Conservation (phyloP, 2,797 vertebrate species). For the Hydrocynus forskahlii region DNA sequence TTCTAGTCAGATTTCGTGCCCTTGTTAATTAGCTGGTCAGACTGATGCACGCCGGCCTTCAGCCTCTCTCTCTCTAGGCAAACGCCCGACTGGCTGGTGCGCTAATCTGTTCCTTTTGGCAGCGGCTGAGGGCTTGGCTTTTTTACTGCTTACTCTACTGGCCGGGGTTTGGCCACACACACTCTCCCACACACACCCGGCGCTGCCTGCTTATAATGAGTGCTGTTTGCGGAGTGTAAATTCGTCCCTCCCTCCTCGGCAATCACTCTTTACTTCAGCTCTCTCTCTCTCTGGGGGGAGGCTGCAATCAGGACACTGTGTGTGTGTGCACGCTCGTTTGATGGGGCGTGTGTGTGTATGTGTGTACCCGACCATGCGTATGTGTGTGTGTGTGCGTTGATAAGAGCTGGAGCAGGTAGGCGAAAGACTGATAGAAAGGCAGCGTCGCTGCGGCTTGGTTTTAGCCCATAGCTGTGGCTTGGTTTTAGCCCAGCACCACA, state of each 20-base stretch:
- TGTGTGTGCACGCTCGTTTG: background rate
- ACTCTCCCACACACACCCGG: slow-evolving; percentile 21
- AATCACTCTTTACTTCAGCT: slow-evolving; percentile 60
- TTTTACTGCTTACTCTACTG: slow-evolving; percentile 52
- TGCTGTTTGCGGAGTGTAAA: slow-evolving; percentile 58
- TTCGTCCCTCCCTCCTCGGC: slow-evolving; percentile 56
- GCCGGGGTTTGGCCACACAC: slow-evolving; percentile 48
- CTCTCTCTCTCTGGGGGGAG: slow-evolving; percentile 49
- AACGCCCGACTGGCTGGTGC: slow-evolving; percentile 27
- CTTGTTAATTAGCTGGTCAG: slow-evolving; percentile 39
- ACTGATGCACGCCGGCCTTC: slow-evolving; percentile 21
- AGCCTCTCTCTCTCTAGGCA: slow-evolving; percentile 18
- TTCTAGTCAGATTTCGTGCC: slow-evolving; percentile 15
- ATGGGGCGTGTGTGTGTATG: background rate
- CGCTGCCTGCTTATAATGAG: slow-evolving; percentile 55
- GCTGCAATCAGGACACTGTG: slow-evolving; percentile 51
- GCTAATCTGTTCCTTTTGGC: slow-evolving; percentile 58
- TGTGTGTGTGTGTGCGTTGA: slow-evolving; percentile 26
- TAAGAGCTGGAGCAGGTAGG: slow-evolving; percentile 39
- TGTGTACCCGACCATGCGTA: background rate
- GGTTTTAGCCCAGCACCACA: no score
- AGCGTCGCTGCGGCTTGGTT: slow-evolving; percentile 2
- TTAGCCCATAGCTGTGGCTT: background rate
- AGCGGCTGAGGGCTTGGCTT: slow-evolving; percentile 52
- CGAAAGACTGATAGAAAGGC: slow-evolving; percentile 31